Conservation (phyloP, 2,797 vertebrate genomes). For the Parauchenoglanis punctatus region DNA sequence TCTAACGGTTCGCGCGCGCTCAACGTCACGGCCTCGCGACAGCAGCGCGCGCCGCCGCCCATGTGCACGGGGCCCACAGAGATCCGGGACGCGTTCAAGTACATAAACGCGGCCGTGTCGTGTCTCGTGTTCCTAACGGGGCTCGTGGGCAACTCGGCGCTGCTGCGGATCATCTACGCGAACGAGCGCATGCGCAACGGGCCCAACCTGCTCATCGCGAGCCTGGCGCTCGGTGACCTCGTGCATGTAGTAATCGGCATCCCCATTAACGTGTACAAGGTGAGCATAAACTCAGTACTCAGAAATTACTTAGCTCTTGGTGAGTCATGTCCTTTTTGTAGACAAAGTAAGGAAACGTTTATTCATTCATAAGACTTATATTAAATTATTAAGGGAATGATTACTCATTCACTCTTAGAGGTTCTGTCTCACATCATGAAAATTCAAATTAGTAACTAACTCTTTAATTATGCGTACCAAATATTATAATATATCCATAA, state of each 20-base stretch:
- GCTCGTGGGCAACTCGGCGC: conserved; percentile 92
- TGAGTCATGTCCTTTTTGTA: not conserved
- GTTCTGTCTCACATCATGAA: not conserved
- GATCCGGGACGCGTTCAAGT: conserved; percentile 90
- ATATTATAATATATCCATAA: not conserved
- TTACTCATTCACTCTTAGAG: not conserved
- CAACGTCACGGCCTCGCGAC: conserved; percentile 66
- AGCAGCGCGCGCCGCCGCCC: conserved; percentile 69
- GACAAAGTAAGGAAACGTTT: not conserved
- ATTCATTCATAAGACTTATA: conserved; percentile 7
- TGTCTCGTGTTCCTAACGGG: conserved; percentile 92
- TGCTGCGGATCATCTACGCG: conserved; percentile 95
- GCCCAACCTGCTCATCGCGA: conserved; percentile 93
- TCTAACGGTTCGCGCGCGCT: conserved; percentile 59
- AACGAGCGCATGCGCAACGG: conserved; percentile 97
- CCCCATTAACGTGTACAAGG: conserved; percentile 95
- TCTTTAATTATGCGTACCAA: not conserved
- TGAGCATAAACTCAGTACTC: conserved; percentile 63
- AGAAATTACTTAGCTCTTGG: not conserved
- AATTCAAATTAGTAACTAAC: not conserved
- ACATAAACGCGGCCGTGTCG: conserved; percentile 92
- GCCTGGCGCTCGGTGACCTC: conserved; percentile 92
- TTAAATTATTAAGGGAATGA: not conserved
- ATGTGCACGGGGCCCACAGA: conserved; percentile 81
- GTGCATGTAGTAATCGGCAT: conserved; percentile 93